Base-by-base conservation (phyloP, 2,113 vertebrate genomes). In the Heptranchias perlo region DNA sequence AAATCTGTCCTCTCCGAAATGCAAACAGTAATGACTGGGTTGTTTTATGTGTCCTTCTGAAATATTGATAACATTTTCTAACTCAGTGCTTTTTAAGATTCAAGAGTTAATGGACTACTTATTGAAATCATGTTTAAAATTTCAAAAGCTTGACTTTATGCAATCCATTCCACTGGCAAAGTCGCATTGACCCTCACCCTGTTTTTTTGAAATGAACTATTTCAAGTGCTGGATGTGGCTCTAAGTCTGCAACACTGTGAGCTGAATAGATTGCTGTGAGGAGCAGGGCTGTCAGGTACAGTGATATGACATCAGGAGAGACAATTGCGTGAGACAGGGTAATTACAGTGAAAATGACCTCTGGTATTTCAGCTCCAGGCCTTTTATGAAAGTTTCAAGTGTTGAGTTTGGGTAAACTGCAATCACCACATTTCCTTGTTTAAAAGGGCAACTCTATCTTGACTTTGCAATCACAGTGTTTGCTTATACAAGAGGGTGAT, bases 21-120 rank as follows among this genome's bases (percentile, higher is more conserved):
- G 16, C 4, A 92, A 92, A 39, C 54, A 16, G 16, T n/a, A 62
- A 92, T 3, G n/a, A 39, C 89, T 62, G 62, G 35, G 58, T 39
- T 62, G 35, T 8, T 92, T 92, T 61, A 92, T 62, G 35, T 7
- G 35, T 92, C 76, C 76, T 82, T 92, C 89, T 62, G 58, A 92
- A 92, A 62, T 62, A 92, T 92, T 92, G 35, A 92, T 92, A 61
- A 39, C 54, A 8, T 92, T 92, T 92, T 39, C 87, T 61, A 61
- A 91, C 31, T 87, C 84, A n/a, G 52, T 91, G 52, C 87, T 91
- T 91, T 91, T 91, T 58, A 91, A 62, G 54, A 62, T 64, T 93
- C 18, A 39, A 93, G 58, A 62, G 61, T 62, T 93, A 39, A 91
- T 93, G 35, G 89, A 93, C 54, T 93, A 35, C 16, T 18, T 23